A percentile compares a stretch with the other conserved stretches of the same genome.
phyloP scores from a whole-genome alignment of 2,113 vertebrate species.

The Serilophus lunatus region DNA sequence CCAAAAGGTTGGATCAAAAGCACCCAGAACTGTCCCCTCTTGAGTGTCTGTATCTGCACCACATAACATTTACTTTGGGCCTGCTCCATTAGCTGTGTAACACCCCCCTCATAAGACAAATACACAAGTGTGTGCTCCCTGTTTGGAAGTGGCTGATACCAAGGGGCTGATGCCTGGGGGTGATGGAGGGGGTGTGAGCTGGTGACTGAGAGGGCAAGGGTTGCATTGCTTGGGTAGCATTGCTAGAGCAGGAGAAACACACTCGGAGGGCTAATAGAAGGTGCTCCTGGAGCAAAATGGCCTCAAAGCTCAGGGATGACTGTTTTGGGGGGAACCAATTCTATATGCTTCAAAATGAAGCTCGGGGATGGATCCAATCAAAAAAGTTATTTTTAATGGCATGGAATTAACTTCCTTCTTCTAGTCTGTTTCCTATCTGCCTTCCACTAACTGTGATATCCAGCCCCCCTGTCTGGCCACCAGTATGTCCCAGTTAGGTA shows the following conservation, averaged over 20 bases:
- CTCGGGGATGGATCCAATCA: neutral
- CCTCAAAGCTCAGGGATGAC: neutral
- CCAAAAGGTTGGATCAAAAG: no score
- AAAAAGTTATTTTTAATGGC: neutral
- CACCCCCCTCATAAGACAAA: neutral
- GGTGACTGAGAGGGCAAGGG: accelerated
- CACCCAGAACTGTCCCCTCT: neutral
- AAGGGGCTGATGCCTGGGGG: neutral
- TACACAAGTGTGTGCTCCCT: no score
- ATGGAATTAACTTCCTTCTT: neutral
- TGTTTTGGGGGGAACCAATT: neutral
- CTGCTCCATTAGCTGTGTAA: no score
- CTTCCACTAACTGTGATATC: neutral
- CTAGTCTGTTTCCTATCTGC: neutral
- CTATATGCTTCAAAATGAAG: neutral
- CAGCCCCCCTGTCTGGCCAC: neutral
- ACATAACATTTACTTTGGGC: neutral
- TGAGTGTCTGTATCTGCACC: no score
- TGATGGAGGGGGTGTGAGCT: neutral
- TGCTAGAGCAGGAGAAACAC: neutral
- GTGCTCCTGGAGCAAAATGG: neutral
- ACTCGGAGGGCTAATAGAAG: neutral
- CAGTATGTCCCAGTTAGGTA: neutral
- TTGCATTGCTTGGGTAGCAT: neutral
- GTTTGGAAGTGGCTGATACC: neutral